A percentile compares a stretch with the other conserved stretches of the same genome.
These are phyloP conservation scores for Pseudomyrmex sp. DNA, from an alignment of 1,140 invertebrate species.

Conservation along the genomic window DNA sequence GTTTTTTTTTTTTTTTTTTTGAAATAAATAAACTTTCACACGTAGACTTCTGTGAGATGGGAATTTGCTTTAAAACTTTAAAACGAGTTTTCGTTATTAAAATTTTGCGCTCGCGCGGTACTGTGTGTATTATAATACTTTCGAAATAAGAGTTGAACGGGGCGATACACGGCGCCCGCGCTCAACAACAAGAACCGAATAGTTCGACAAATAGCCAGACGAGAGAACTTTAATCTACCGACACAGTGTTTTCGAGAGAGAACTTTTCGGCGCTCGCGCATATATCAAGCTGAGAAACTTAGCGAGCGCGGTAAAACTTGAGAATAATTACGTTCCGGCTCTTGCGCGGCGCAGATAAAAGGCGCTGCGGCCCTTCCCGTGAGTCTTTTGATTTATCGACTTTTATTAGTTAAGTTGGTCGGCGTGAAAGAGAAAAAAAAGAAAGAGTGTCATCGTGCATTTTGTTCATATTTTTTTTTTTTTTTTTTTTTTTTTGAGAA, in stretches of 20 bases:
- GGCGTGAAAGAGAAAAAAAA: background rate
- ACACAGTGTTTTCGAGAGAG: background rate
- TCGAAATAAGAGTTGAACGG: background rate
- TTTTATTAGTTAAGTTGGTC: constrained; percentile 68
- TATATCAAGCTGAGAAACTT: constrained; percentile 65
- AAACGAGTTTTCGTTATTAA: background rate
- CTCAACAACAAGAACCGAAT: constrained; percentile 28
- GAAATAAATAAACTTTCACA: background rate
- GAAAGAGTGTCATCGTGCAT: background rate
- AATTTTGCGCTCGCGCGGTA: background rate
- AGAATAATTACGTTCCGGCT: constrained; percentile 69
- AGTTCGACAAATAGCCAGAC: constrained; percentile 18
- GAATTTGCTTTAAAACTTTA: background rate
- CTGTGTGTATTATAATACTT: background rate
- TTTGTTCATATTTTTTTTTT: background rate
- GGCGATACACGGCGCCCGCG: background rate
- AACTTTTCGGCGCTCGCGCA: constrained; percentile 50
- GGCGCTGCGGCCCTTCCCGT: constrained; percentile 5
- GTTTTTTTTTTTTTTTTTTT: background rate
- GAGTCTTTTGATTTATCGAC: constrained; percentile 38
- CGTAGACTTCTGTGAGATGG: background rate
- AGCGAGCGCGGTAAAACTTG: constrained; percentile 39
- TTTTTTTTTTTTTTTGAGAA: constrained; percentile 1
- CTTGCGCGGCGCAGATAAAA: constrained; percentile 68
- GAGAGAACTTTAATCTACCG: constrained; percentile 48